Percentiles rank a stretch among this genome's conserved stretches.
Conservation (phyloP, 2,888 invertebrate species). For the Gonocerus acuteangulatus region DNA sequence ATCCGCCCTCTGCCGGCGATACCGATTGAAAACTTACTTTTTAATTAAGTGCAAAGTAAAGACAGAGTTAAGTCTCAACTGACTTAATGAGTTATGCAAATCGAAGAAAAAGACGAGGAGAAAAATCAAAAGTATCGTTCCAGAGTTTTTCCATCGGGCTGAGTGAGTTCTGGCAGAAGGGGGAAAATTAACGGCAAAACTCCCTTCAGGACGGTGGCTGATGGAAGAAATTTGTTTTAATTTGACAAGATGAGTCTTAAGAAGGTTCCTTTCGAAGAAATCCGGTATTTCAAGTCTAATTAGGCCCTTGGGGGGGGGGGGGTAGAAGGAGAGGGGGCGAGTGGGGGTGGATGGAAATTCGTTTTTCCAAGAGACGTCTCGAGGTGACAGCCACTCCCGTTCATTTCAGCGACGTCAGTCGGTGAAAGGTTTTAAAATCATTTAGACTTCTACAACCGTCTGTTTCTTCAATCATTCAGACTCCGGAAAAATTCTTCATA, state of each 20-base stretch:
- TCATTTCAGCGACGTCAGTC: too few species aligned
- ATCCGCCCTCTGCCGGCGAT: neutral
- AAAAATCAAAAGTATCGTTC: slow-evolving; percentile 19
- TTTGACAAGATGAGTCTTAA: slow-evolving; percentile 36
- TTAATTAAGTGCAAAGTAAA: slow-evolving; percentile 36
- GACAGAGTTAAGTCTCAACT: slow-evolving; percentile 33
- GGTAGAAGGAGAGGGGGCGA: neutral
- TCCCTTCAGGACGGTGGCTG: slow-evolving; percentile 3
- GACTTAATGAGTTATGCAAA: slow-evolving; percentile 37
- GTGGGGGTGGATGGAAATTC: neutral
- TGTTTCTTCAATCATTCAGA: too few species aligned
- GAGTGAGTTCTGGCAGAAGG: neutral
- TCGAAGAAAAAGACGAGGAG: slow-evolving; percentile 27
- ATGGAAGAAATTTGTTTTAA: slow-evolving; percentile 33
- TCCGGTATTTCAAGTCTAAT: slow-evolving; percentile 9
- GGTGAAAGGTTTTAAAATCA: too few species aligned
- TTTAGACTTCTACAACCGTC: too few species aligned
- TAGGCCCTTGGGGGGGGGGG: slow-evolving; percentile 5
- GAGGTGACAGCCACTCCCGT: too few species aligned
- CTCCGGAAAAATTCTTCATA: too few species aligned
- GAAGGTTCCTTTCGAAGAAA: slow-evolving; percentile 4
- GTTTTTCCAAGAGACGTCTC: neutral
- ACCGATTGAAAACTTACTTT: slow-evolving; percentile 36
- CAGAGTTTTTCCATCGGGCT: neutral
- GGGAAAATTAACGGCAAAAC: slow-evolving; percentile 12